Evolutionary conservation across 2,113 vertebrate species (phyloP).

Genomic region (Alectura lathami): DNA sequence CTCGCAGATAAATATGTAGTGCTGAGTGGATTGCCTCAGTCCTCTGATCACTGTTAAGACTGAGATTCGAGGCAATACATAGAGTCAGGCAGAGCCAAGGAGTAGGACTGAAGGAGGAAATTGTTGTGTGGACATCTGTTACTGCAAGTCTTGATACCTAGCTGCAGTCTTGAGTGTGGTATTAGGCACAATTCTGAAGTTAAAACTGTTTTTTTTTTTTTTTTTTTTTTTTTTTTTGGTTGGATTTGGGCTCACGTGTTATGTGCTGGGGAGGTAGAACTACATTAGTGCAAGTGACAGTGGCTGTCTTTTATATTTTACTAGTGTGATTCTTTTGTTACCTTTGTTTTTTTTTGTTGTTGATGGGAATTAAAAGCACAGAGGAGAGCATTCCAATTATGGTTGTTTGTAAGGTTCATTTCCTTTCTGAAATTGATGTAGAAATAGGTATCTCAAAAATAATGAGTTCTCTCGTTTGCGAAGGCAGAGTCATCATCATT

Average conservation of each 20-base stretch:
- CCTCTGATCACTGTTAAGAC: neutral
- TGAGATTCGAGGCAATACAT: neutral
- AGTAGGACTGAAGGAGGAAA: neutral
- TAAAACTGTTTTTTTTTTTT: no score
- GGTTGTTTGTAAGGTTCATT: constrained; percentile 20
- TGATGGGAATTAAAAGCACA: neutral
- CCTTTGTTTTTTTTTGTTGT: neutral
- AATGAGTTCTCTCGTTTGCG: constrained; percentile 16
- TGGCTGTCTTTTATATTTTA: neutral
- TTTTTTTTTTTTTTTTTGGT: neutral
- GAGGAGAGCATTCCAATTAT: constrained; percentile 24
- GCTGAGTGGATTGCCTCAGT: neutral
- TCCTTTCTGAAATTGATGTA: constrained; percentile 31
- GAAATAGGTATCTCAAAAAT: constrained; percentile 47
- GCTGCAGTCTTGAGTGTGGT: neutral
- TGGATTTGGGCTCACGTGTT: neutral
- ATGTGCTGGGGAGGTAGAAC: neutral
- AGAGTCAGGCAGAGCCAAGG: neutral
- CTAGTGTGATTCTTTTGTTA: neutral
- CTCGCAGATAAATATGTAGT: neutral
- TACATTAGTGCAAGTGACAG: neutral
- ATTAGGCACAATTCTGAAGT: neutral
- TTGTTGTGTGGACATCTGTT: neutral
- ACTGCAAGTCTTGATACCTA: neutral
- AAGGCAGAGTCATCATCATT: constrained; percentile 7